phyloP scores from a whole-genome alignment of 1,140 invertebrate genomes.

The Achatina immaculata region DNA sequence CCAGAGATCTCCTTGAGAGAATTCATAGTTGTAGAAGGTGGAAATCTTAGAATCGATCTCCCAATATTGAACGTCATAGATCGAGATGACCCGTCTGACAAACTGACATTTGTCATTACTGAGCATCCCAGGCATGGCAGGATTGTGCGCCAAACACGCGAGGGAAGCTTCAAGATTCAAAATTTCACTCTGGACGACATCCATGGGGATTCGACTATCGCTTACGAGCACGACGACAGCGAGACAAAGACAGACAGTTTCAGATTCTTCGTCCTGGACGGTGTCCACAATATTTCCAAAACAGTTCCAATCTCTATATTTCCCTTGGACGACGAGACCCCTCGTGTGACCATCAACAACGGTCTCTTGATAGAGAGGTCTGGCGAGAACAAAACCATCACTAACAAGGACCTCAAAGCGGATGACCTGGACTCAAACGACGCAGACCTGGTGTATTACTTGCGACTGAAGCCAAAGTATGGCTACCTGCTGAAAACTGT shows the following conservation, averaged over 20 bases:
- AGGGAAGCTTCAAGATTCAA: constrained; percentile 59
- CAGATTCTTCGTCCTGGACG: constrained; percentile 68
- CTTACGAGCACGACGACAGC: constrained; percentile 71
- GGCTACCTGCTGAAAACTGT: constrained; percentile 63
- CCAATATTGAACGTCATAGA: constrained; percentile 71
- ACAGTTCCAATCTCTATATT: constrained; percentile 64
- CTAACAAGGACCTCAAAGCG: constrained; percentile 66
- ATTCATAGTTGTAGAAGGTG: constrained; percentile 71
- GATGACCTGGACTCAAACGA: constrained; percentile 70
- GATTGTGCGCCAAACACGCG: constrained; percentile 62
- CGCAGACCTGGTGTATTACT: constrained; percentile 64
- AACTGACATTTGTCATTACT: constrained; percentile 65
- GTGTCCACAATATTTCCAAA: constrained; percentile 66
- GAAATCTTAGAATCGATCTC: constrained; percentile 68
- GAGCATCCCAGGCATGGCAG: constrained; percentile 67
- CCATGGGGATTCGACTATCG: constrained; percentile 64
- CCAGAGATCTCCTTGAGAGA: constrained; percentile 68
- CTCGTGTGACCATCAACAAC: constrained; percentile 68
- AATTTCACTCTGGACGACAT: constrained; percentile 69
- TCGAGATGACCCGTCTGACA: constrained; percentile 68
- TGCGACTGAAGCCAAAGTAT: constrained; percentile 64
- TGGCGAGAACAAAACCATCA: constrained; percentile 67
- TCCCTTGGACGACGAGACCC: constrained; percentile 72
- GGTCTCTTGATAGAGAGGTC: constrained; percentile 69
- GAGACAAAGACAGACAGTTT: constrained; percentile 69